A percentile compares a stretch with the other conserved stretches of the same genome.
Conservation (phyloP, 2,888 invertebrate genomes). For the Anthrax anthrax region DNA sequence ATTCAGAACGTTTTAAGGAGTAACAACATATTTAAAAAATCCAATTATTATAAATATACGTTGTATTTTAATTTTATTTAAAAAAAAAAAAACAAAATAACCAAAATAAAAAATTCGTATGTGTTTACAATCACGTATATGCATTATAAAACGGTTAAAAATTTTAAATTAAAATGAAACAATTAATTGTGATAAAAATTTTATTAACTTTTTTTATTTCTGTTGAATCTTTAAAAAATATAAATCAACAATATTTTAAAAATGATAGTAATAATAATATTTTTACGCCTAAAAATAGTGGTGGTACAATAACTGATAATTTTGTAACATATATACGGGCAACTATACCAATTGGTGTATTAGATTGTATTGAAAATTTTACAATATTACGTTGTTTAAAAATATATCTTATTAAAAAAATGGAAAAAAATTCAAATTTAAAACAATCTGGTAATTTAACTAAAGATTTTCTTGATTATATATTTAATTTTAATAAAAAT, state of each 20-base stretch:
- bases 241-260: not conserved
- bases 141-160: too few relatives aligned
- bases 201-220: too few relatives aligned
- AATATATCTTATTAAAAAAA: conserved; percentile 41
- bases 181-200: too few relatives aligned
- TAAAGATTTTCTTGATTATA: conserved; percentile 29
- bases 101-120: too few relatives aligned
- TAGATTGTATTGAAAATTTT: conserved; percentile 27
- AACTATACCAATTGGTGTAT: conserved; percentile 29
- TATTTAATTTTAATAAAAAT: conserved; percentile 17
- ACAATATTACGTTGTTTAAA: conserved; percentile 41
- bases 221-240: not conserved
- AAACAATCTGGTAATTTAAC: conserved; percentile 12
- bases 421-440: conserved; percentile 25
- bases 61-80: too few relatives aligned
- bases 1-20: not conserved
- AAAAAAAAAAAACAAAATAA: too few relatives aligned
- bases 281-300: not conserved
- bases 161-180: too few relatives aligned
- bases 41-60: too few relatives aligned
- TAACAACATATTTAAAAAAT: not conserved
- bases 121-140: too few relatives aligned
- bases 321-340: conserved; percentile 27
- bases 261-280: not conserved
- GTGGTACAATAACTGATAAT: conserved; percentile 1